These are phyloP conservation scores for Lepidochrysops patricia DNA, from an alignment of 2,888 invertebrate species.

Conservation along the genomic window DNA sequence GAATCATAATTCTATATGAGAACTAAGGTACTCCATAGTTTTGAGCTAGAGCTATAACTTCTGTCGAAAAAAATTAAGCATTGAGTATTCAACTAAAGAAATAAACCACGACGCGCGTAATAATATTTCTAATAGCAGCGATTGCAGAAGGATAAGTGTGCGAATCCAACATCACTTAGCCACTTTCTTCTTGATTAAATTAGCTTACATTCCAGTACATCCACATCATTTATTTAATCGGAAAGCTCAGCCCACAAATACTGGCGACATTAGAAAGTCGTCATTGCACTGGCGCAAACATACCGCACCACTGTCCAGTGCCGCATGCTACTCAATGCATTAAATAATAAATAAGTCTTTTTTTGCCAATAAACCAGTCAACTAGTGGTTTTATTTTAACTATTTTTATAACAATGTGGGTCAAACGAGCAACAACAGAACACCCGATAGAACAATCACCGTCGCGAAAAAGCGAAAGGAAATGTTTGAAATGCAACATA, in stretches of 20 bases:
- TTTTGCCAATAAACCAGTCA: not conserved
- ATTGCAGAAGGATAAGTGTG: not conserved
- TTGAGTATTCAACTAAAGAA: too few species aligned
- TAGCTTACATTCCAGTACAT: not conserved
- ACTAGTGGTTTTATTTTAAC: too few species aligned
- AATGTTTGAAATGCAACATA: too few species aligned
- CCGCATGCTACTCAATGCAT: not conserved
- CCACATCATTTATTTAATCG: not conserved
- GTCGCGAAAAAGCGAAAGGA: too few species aligned
- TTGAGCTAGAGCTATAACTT: too few species aligned
- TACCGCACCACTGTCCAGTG: not conserved
- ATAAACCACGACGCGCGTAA: too few species aligned
- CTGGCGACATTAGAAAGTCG: constrained; percentile 11
- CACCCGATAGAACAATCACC: too few species aligned
- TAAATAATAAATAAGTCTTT: constrained; percentile 5
- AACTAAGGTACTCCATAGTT: too few species aligned
- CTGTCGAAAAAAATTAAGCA: too few species aligned
- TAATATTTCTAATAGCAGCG: not conserved
- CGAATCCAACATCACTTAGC: not conserved
- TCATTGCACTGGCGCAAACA: constrained; percentile 1
- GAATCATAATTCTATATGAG: too few species aligned
- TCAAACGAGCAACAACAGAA: too few species aligned
- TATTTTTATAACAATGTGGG: too few species aligned
- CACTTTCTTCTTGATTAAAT: constrained; percentile 5
- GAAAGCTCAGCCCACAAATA: not conserved